Evolutionary conservation across 2,797 vertebrate species (phyloP).

Genomic region (Acanthurus lineatus): DNA sequence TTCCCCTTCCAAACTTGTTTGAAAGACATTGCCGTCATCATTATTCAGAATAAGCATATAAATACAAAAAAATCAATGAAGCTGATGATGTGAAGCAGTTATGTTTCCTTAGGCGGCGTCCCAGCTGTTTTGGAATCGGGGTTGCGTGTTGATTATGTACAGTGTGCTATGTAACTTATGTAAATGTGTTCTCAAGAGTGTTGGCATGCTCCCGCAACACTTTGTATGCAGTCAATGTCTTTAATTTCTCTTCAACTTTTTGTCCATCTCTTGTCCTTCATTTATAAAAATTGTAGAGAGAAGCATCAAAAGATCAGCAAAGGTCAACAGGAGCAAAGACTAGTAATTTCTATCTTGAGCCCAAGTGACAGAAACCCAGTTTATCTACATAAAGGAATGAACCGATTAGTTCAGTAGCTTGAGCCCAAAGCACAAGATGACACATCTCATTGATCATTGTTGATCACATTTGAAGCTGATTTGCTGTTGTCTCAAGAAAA

Average conservation of each 20-base stretch:
- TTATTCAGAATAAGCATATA: no score
- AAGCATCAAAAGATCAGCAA: not conserved
- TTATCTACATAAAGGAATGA: not conserved
- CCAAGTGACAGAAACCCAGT: not conserved
- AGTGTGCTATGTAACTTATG: not conserved
- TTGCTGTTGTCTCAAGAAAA: not conserved
- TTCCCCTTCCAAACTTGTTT: no score
- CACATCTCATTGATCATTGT: not conserved
- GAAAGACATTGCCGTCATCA: no score
- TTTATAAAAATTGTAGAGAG: not conserved
- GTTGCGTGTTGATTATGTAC: constrained; percentile 8
- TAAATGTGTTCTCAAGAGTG: constrained; percentile 14
- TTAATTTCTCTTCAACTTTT: not conserved
- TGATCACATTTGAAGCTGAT: not conserved
- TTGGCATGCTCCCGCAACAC: constrained; percentile 14
- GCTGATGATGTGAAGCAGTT: no score
- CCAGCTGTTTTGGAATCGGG: no score
- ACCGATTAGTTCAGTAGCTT: not conserved
- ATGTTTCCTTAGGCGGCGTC: no score
- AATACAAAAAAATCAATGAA: no score
- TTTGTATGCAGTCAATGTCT: constrained; percentile 23
- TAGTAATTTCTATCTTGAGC: not conserved
- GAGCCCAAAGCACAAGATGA: constrained; percentile 1
- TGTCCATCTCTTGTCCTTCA: not conserved
- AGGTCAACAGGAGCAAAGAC: not conserved